A percentile compares a stretch with the other conserved stretches of the same genome.
phyloP scores from a whole-genome alignment of 2,113 vertebrate species.

The Corythornis vintsioides region DNA sequence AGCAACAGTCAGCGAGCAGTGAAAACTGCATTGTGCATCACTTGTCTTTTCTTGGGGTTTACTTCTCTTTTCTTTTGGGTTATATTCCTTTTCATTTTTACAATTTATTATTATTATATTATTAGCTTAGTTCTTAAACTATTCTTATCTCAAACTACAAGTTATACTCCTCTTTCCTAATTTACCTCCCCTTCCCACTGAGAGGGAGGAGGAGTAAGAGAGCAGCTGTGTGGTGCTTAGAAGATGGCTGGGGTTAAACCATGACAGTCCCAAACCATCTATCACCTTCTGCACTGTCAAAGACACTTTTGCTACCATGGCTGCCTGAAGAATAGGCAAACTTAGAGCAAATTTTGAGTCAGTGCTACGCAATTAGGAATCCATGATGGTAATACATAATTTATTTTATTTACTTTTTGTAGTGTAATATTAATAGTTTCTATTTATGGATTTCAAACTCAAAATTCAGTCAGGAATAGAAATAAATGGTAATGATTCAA shows the following conservation, averaged over 20 bases:
- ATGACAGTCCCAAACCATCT: not conserved
- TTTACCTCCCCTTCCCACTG: not conserved
- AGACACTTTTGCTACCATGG: rapidly evolving
- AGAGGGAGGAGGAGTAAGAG: not conserved
- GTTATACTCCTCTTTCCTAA: not conserved
- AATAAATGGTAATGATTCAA: not conserved
- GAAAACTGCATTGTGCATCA: not conserved
- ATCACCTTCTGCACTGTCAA: not conserved
- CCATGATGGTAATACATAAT: not conserved
- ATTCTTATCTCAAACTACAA: not conserved
- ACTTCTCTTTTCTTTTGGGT: not conserved
- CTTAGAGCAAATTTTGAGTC: not conserved
- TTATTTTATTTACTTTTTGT: not conserved
- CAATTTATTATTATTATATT: not conserved
- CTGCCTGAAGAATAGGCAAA: not conserved
- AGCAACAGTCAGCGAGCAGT: too few species aligned
- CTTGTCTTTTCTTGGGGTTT: not conserved
- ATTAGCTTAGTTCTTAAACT: not conserved
- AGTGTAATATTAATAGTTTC: not conserved
- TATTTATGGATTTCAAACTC: not conserved
- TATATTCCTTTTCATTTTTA: not conserved
- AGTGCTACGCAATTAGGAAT: not conserved
- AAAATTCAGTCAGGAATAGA: not conserved
- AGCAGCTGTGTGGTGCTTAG: not conserved
- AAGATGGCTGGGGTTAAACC: not conserved